Evolutionary conservation across 92 coral and sea anemone species (phyloP), one percentile per base, ranked within the genome.

Genomic region (Paragorgia papillata): DNA sequence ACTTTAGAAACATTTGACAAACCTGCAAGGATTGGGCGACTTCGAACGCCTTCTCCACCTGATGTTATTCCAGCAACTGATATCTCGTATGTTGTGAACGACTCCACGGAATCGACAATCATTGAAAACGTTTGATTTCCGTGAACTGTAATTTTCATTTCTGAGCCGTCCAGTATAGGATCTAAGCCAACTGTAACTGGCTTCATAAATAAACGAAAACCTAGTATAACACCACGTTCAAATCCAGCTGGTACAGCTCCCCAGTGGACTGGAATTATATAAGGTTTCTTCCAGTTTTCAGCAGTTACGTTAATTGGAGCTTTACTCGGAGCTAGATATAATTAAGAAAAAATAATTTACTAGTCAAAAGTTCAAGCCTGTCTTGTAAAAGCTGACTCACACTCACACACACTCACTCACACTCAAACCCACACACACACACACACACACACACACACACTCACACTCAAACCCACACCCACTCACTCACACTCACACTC

Each of bases 141-240:
- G 7, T 17, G 4, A 22, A 51, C 58, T 5, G 6, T 17, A 3
- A 51, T 17, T 22, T 17, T 22, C 21, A 5, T 3, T 51, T 17
- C 58, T 51, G 20, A 17, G 26, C 6, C 6, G 4, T 17, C 58
- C 6, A 5, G 8, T 3, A 51, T n/a, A 17, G 5, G 3, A 5
- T 51, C 58, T 7, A 51, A n/a, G 3, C 58, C 58, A 51, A 17
- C 58, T 5, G 6, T 17, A 17, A 51, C 20, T 17, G 58, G 58
- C 17, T 5, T 51, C 40, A 74, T 19, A 7, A 18, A 21, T 25
- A 82, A 5, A 27, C 3, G 44, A 50, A 84, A 88, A 5, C 91
- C 91, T 22, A 65, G 32, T 22, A 88, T 80, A 5, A 84, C 68
- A 7, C 91, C 91, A 57, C 84, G 79, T 17, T 30, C 88, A 13